These are phyloP conservation scores for Tamias sibiricus DNA, from an alignment of 2,113 vertebrate species.

Conservation along the genomic window DNA sequence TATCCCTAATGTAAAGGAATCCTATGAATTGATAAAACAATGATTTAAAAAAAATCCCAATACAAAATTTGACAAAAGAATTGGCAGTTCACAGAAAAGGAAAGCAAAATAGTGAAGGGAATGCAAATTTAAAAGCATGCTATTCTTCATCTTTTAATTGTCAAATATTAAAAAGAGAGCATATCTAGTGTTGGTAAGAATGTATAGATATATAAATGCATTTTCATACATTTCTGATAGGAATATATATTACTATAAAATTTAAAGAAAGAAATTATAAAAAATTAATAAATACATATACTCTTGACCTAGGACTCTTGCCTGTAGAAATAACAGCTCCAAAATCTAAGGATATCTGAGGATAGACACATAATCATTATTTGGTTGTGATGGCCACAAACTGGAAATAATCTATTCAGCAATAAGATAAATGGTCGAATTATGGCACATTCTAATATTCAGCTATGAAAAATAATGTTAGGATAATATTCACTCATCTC, in stretches of 20 bases:
- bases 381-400: background rate
- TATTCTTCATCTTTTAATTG: background rate
- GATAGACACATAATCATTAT: background rate
- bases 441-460: background rate
- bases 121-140: background rate
- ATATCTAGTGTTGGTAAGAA: background rate
- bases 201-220: background rate
- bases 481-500: background rate
- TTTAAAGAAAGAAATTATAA: conserved; percentile 11
- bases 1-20: conserved; percentile 7
- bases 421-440: conserved; percentile 7
- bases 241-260: background rate
- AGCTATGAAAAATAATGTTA: conserved; percentile 15
- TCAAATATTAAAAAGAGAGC: background rate
- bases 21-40: background rate
- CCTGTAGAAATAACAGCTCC: background rate
- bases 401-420: background rate
- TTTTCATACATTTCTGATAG: background rate
- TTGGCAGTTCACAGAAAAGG: background rate
- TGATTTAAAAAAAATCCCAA: background rate
- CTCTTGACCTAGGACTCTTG: background rate
- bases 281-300: background rate
- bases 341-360: background rate
- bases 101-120: background rate
- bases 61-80: conserved; percentile 16